Conservation (phyloP, 2,797 vertebrate species). For the Glyptemys insculpta region DNA sequence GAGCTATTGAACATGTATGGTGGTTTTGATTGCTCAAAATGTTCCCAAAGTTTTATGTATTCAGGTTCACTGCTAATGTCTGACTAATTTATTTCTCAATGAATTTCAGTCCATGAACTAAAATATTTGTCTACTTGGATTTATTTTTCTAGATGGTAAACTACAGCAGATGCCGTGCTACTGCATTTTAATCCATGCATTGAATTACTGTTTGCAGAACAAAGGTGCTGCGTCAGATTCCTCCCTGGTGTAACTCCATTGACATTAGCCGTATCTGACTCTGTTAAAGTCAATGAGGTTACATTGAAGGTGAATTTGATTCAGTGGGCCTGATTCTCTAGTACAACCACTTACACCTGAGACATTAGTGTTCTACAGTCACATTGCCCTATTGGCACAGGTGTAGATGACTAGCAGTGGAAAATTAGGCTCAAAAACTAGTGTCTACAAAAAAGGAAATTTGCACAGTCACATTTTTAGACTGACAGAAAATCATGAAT, state of each 20-base stretch:
- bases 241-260: not conserved
- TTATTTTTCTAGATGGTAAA: constrained; percentile 21
- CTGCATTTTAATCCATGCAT: constrained; percentile 32
- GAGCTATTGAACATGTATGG: constrained; percentile 34
- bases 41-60: constrained; percentile 63
- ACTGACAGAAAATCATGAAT: not conserved
- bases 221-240: not conserved
- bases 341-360: not conserved
- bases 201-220: constrained; percentile 33
- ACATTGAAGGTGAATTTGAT: not conserved
- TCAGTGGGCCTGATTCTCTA: not conserved
- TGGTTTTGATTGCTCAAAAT: constrained; percentile 58
- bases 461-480: not conserved
- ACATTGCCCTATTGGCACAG: not conserved
- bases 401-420: not conserved
- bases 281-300: not conserved
- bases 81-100: constrained; percentile 69
- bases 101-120: constrained; percentile 60
- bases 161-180: not conserved
- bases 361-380: not conserved
- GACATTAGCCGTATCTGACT: not conserved
- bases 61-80: constrained; percentile 52
- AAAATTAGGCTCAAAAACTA: not conserved
- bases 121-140: constrained; percentile 64
- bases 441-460: not conserved